Conservation (phyloP, 2,888 invertebrate species). For the Habrosyne pyritoides region DNA sequence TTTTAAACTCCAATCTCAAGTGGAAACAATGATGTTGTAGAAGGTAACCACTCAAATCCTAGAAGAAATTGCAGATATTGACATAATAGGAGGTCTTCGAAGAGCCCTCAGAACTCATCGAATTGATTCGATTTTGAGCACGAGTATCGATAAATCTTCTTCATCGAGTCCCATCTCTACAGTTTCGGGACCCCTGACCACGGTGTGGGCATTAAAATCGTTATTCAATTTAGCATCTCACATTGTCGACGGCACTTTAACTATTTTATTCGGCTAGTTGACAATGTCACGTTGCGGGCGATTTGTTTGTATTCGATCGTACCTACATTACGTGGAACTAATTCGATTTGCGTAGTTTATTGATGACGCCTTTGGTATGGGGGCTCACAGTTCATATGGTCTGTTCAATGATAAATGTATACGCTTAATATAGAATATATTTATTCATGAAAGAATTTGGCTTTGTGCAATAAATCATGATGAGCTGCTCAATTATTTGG, state of each 20-base stretch:
- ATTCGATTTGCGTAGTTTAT: background rate
- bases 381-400: background rate
- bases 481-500: too few species aligned
- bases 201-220: conserved; percentile 66
- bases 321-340: conserved; percentile 10
- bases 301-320: conserved; percentile 26
- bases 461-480: too few species aligned
- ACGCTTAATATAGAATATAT: too few species aligned
- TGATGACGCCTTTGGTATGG: background rate
- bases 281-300: conserved; percentile 28
- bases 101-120: too few species aligned
- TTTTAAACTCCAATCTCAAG: too few species aligned
- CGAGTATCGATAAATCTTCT: conserved; percentile 11
- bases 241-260: conserved; percentile 64
- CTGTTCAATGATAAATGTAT: too few species aligned
- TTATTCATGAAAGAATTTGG: too few species aligned
- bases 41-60: too few species aligned
- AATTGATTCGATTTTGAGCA: too few species aligned
- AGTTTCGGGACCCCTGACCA: conserved; percentile 52
- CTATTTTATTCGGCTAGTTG: conserved; percentile 34
- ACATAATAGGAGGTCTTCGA: too few species aligned
- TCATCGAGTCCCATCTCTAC: conserved; percentile 40
- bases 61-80: too few species aligned
- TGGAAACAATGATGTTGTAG: too few species aligned
- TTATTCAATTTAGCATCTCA: conserved; percentile 76